Conservation (phyloP, 1,140 invertebrate genomes). For the Ips nitidus region DNA sequence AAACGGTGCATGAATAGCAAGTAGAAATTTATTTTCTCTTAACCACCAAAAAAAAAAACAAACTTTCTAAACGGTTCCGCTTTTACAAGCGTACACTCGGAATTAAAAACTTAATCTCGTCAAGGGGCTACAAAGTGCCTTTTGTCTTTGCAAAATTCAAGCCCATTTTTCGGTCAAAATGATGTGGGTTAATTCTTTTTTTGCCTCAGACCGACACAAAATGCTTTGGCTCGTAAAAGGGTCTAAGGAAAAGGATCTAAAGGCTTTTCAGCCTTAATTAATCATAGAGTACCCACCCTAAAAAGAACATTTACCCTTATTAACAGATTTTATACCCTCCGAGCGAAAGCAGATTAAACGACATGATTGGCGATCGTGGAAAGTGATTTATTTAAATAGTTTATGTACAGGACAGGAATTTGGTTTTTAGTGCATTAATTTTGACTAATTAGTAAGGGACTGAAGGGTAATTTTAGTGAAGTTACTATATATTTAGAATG, state of each 20-base stretch:
- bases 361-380: background rate
- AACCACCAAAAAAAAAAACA: background rate
- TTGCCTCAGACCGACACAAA: slow-evolving; percentile 9
- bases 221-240: slow-evolving; percentile 12
- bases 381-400: too few species aligned
- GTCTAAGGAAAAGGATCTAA: slow-evolving; percentile 11
- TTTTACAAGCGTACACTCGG: background rate
- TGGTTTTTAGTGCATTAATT: too few species aligned
- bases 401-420: too few species aligned
- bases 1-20: background rate
- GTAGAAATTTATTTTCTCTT: background rate
- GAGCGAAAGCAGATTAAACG: background rate
- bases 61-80: background rate
- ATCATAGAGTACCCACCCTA: slow-evolving; percentile 8
- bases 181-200: slow-evolving; percentile 20
- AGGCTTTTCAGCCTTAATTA: slow-evolving; percentile 20
- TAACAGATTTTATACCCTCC: slow-evolving; percentile 15
- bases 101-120: slow-evolving; percentile 1
- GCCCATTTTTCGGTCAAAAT: slow-evolving; percentile 14
- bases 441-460: too few species aligned
- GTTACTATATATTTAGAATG: too few species aligned
- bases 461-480: too few species aligned
- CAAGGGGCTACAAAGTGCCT: background rate
- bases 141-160: slow-evolving; percentile 5
- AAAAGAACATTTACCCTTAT: slow-evolving; percentile 23